phyloP scores from a whole-genome alignment of 2,888 invertebrate genomes.

The Eristalis intricaria region DNA sequence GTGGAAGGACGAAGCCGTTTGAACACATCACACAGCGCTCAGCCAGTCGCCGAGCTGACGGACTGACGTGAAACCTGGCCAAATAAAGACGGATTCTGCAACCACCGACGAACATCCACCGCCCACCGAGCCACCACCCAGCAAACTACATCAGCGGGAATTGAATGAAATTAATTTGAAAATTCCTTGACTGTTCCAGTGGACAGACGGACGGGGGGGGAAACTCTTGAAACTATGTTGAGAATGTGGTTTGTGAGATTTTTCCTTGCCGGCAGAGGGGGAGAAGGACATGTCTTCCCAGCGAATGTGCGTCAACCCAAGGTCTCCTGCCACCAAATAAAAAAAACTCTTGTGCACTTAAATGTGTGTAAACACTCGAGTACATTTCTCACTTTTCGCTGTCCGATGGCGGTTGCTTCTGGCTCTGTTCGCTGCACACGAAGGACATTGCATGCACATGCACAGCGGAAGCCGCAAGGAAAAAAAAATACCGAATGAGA shows the following conservation, averaged over 20 bases:
- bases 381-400: slow-evolving; percentile 36
- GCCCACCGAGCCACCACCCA: background rate
- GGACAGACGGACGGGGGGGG: background rate
- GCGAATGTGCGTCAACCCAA: background rate
- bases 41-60: background rate
- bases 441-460: background rate
- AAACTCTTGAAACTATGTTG: slow-evolving; percentile 42
- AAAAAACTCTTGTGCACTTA: slow-evolving; percentile 10
- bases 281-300: no score
- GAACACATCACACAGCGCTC: slow-evolving; percentile 28
- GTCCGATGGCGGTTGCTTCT: background rate
- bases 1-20: slow-evolving; percentile 42
- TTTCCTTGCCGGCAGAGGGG: background rate
- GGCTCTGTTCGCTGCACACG: background rate
- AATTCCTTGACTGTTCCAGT: slow-evolving; percentile 39
- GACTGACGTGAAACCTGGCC: background rate
- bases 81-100: background rate
- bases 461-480: background rate
- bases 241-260: slow-evolving; percentile 45
- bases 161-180: slow-evolving; percentile 65
- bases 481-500: slow-evolving; percentile 26
- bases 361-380: slow-evolving; percentile 24
- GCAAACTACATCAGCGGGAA: slow-evolving; percentile 30
- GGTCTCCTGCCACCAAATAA: background rate
- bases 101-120: background rate